Percentiles rank a stretch among this genome's conserved stretches.
phyloP scores from a whole-genome alignment of 2,113 vertebrate genomes.

The Xyrauchen texanus region DNA sequence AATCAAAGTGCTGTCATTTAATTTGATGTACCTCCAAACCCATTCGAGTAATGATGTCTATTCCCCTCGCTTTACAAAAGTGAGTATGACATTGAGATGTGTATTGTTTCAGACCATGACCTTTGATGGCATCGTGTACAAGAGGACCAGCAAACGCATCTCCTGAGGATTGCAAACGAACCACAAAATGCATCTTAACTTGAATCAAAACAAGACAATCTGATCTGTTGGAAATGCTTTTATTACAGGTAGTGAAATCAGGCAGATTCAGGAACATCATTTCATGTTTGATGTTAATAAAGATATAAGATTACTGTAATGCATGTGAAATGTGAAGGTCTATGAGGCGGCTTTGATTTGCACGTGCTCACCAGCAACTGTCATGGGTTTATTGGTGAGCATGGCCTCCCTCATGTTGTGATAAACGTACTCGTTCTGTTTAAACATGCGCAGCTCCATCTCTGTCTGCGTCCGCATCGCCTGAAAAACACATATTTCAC shows the following conservation, averaged over 20 bases:
- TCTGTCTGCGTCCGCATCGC: slow-evolving; percentile 88
- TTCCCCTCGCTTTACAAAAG: too few relatives aligned
- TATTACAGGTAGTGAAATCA: not conserved
- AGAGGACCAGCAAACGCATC: not conserved
- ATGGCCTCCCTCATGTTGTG: slow-evolving; percentile 84
- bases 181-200: not conserved
- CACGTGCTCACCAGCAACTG: slow-evolving; percentile 75
- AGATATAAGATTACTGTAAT: too few relatives aligned
- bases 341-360: slow-evolving; percentile 66
- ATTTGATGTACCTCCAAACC: too few relatives aligned
- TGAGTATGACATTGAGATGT: too few relatives aligned
- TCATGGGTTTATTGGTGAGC: slow-evolving; percentile 78
- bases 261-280: not conserved
- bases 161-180: not conserved
- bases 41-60: too few relatives aligned
- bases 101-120: too few relatives aligned
- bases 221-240: not conserved
- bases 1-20: too few relatives aligned
- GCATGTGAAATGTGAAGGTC: not conserved
- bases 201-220: not conserved
- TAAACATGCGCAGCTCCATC: slow-evolving; percentile 90
- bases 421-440: slow-evolving; percentile 81
- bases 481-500: slow-evolving; percentile 63
- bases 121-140: not conserved
- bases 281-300: not conserved